Base-by-base conservation (phyloP, 2,888 invertebrate species). In the Augochlorella aurata region DNA sequence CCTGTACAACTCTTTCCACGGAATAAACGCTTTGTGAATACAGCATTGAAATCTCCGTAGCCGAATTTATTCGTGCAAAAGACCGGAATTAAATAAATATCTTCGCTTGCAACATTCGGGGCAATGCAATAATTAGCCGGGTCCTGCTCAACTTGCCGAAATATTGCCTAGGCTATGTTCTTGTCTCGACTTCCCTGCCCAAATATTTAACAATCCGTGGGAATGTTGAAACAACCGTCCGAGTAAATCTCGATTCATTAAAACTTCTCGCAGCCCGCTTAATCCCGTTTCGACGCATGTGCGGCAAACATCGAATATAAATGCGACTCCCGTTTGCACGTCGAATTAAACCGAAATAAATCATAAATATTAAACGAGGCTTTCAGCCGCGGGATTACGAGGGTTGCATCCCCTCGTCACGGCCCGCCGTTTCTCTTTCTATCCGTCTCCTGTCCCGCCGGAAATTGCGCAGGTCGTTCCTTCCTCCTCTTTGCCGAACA, bases 331-430 rank as follows among this genome's bases (percentile, higher is more conserved):
- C 90, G 92, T 92, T 93, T 92, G 92, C 92, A 89, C 93, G 91
- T 91, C 91, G 91, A 92, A 93, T 93, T 93, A 93, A 93, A 93
- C 91, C 90, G 92, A 93, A 93, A 93, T 93, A 93, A 93, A 93
- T 93, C 93, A 93, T 93, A 93, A 93, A 93, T 93, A 93, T 93
- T 93, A 93, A 93, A 93, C 92, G 93, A 93, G 92, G 91, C 92
- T 92, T 92, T 91, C 91, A 90, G 90, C 90, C 89, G 86, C 79
- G 90, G 91, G 92, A 93, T 93, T 93, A 92, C 89, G 90, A 91
- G 92, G 92, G 91, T 90, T 84, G 89, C 82, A 77, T 79, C 82
- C 81, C 82, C 65, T 66, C 68, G 85, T 66, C 65, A 63, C 44
- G 61, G 67, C 68, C 50, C 81, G 69, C 72, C 70, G 44, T 52